A percentile compares a stretch with the other conserved stretches of the same genome.
These are phyloP conservation scores for Florisuga fusca DNA, from an alignment of 2,797 vertebrate genomes.

Conservation along the genomic window DNA sequence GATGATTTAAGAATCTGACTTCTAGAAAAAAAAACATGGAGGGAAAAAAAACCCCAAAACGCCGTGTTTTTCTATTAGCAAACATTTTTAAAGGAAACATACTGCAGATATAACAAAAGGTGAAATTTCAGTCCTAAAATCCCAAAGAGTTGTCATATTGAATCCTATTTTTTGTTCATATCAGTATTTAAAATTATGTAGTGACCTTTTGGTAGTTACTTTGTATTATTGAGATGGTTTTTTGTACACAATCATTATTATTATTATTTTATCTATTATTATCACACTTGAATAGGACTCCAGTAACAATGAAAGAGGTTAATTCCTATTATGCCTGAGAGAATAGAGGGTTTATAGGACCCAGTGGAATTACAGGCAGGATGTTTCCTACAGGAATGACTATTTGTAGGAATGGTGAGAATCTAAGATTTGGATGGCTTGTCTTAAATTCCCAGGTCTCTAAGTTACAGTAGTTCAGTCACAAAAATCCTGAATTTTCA, in stretches of 20 bases:
- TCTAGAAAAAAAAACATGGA: neutral
- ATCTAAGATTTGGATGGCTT: neutral
- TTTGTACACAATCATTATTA: neutral
- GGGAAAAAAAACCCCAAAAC: neutral
- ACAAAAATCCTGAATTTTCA: conserved; percentile 6
- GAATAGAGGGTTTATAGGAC: neutral
- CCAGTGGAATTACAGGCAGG: neutral
- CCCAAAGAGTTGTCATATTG: neutral
- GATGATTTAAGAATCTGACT: neutral
- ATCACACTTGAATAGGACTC: neutral
- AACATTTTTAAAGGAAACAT: neutral
- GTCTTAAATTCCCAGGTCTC: neutral
- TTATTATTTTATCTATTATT: too few relatives aligned
- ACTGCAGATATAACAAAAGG: neutral
- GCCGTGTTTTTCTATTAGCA: rapidly evolving
- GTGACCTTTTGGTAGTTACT: neutral
- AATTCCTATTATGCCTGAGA: neutral
- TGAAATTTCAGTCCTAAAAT: neutral
- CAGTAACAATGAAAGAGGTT: neutral
- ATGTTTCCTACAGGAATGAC: neutral
- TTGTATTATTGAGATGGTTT: neutral
- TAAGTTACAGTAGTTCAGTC: neutral
- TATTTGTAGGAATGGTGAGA: neutral
- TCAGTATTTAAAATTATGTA: neutral
- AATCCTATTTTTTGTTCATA: neutral